Conservation (phyloP, 2,888 invertebrate genomes). For the Andrena bucephala region DNA sequence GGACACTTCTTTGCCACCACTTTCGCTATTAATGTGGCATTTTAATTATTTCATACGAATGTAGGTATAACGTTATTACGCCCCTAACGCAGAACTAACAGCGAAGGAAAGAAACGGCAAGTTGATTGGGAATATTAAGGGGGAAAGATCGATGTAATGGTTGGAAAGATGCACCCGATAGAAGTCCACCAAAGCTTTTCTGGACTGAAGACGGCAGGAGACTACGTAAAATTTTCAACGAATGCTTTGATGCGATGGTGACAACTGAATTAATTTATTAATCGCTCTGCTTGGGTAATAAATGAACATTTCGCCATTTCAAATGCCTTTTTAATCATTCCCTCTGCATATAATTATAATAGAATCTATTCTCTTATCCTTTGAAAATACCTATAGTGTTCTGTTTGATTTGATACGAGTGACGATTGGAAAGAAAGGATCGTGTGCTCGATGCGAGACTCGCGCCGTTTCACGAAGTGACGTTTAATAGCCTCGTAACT, state of each 20-base stretch:
- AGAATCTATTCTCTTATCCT: not conserved
- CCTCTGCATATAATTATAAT: not conserved
- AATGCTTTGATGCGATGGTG: not conserved
- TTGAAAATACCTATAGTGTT: not conserved
- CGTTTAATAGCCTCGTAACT: slow-evolving; percentile 74
- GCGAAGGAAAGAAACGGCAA: not conserved
- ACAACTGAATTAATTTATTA: not conserved
- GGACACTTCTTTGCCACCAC: not conserved
- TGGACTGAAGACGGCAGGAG: not conserved
- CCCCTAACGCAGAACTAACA: not conserved
- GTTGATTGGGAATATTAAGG: not conserved
- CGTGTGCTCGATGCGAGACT: slow-evolving; percentile 22
- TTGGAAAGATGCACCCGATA: not conserved
- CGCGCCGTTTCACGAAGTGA: slow-evolving; percentile 64
- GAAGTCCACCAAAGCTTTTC: not conserved
- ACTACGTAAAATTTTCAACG: not conserved
- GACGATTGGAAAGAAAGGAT: not conserved
- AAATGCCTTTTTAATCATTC: not conserved
- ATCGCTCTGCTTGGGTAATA: not conserved
- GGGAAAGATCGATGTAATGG: slow-evolving; percentile 5
- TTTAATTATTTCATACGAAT: not conserved
- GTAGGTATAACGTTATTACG: not conserved
- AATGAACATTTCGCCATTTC: not conserved
- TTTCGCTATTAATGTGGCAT: not conserved
- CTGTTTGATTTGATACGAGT: not conserved